Percentiles rank a stretch among this genome's conserved stretches.
phyloP scores from a whole-genome alignment of 2,113 vertebrate genomes.

The Phocoena sinus region DNA sequence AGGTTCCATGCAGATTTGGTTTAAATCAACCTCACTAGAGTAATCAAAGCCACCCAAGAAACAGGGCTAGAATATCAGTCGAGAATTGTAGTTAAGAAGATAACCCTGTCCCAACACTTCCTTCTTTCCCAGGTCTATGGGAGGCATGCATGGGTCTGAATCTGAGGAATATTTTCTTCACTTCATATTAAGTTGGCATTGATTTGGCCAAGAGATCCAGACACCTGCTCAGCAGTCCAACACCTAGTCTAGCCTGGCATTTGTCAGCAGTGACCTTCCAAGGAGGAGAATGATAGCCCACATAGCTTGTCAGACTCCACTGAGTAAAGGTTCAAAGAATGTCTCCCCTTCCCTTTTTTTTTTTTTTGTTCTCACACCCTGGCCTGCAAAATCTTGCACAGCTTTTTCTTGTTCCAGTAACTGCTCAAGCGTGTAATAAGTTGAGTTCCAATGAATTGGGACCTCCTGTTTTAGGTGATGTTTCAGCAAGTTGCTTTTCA shows the following conservation, averaged over 20 bases:
- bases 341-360: neutral
- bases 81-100: neutral
- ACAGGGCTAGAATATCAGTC: neutral
- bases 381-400: constrained; percentile 49
- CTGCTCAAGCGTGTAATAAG: constrained; percentile 59
- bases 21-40: neutral
- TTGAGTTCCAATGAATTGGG: constrained; percentile 55
- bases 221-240: neutral
- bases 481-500: constrained; percentile 67
- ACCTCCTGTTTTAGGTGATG: constrained; percentile 58
- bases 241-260: neutral
- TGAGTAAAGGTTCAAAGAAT: neutral
- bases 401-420: constrained; percentile 58
- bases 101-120: neutral
- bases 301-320: constrained; percentile 36
- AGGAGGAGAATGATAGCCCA: neutral
- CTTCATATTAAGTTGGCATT: constrained; percentile 43
- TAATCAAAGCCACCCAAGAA: neutral
- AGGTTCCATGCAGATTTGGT: neutral
- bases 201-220: neutral
- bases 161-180: neutral
- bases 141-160: neutral
- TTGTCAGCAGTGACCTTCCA: constrained; percentile 29
- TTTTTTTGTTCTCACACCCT: neutral
- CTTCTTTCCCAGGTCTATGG: neutral